These are phyloP conservation scores for Caranx melampygus DNA, from an alignment of 2,113 vertebrate species.

Conservation along the genomic window DNA sequence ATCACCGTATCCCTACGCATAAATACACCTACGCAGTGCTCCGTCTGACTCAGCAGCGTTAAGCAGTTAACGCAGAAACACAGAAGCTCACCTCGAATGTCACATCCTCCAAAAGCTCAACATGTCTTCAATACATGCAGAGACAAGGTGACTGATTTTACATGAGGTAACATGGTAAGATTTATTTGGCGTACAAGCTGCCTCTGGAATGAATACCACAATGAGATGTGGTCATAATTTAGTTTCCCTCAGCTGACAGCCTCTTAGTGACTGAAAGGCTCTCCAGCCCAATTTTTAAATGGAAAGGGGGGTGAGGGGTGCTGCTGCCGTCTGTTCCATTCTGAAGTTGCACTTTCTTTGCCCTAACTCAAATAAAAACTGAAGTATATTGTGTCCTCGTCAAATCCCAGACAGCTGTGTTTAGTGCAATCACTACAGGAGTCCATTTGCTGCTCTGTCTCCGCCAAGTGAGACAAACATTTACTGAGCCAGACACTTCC, in stretches of 20 bases:
- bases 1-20: too few species aligned
- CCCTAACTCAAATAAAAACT: conserved; percentile 29
- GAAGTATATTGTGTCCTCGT: conserved; percentile 56
- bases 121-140: neutral
- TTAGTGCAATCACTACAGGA: conserved; percentile 29
- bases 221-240: conserved; percentile 68
- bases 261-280: conserved; percentile 43
- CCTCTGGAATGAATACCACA: conserved; percentile 3
- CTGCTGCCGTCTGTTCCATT: neutral
- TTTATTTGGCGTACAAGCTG: conserved; percentile 7
- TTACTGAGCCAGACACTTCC: conserved; percentile 41
- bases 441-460: conserved; percentile 50
- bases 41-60: too few species aligned
- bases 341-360: conserved; percentile 12
- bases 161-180: neutral
- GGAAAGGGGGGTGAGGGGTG: neutral
- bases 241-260: conserved; percentile 57
- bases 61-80: too few species aligned
- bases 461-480: conserved; percentile 56
- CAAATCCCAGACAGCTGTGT: conserved; percentile 47
- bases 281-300: conserved; percentile 43
- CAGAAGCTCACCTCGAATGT: neutral
- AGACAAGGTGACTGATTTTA: neutral
- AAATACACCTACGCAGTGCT: too few species aligned
- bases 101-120: conserved; percentile 9